These are phyloP conservation scores for Riptortus pedestris DNA, from an alignment of 1,140 invertebrate species.

Conservation along the genomic window DNA sequence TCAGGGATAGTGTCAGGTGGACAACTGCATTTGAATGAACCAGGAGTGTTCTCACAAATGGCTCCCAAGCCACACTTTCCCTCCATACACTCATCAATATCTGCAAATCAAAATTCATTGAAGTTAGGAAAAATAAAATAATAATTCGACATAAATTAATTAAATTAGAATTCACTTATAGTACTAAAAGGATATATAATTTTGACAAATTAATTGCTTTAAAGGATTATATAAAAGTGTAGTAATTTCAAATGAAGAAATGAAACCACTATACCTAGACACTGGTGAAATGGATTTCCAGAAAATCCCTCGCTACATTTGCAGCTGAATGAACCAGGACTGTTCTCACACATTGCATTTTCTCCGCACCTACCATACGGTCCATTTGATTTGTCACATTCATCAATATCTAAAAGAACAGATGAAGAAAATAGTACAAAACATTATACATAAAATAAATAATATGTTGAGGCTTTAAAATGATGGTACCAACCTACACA, in stretches of 20 bases:
- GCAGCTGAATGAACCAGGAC: slow-evolving; percentile 64
- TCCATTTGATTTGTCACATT: slow-evolving; percentile 71
- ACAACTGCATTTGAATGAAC: slow-evolving; percentile 67
- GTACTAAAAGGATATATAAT: no score
- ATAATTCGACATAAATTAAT: neutral
- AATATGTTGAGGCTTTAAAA: neutral
- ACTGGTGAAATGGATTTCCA: slow-evolving; percentile 66
- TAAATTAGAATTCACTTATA: no score
- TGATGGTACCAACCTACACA: slow-evolving; percentile 52
- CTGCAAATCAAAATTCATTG: no score
- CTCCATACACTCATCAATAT: slow-evolving; percentile 71
- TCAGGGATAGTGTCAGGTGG: slow-evolving; percentile 68
- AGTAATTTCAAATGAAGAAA: no score
- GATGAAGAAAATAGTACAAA: neutral
- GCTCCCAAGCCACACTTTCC: slow-evolving; percentile 64
- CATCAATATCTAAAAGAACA: slow-evolving; percentile 64
- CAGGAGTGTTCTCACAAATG: slow-evolving; percentile 64
- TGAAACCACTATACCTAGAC: slow-evolving; percentile 43
- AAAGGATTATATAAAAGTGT: no score
- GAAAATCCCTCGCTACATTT: slow-evolving; percentile 66
- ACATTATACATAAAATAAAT: neutral
- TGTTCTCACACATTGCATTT: slow-evolving; percentile 76
- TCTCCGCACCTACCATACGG: slow-evolving; percentile 68
- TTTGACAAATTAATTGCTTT: no score
- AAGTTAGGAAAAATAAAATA: slow-evolving; percentile 26